Percentiles rank a stretch among this genome's conserved stretches.
Evolutionary conservation across 2,797 vertebrate genomes (phyloP).

Genomic region (Sebastes dallii): DNA sequence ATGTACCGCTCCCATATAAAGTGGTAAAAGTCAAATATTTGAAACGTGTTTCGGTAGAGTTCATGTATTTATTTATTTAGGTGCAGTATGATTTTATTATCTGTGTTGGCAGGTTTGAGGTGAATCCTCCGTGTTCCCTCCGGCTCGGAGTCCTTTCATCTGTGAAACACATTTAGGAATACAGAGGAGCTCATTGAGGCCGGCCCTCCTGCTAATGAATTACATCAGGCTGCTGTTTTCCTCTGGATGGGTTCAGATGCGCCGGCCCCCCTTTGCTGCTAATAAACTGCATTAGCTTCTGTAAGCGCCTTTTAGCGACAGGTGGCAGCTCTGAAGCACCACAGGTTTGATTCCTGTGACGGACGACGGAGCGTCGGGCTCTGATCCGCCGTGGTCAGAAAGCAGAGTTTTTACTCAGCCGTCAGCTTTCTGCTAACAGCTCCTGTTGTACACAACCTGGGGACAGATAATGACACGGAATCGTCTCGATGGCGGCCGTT

Average conservation of each 20-base stretch:
- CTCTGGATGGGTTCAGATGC: background rate
- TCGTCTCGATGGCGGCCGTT: no score
- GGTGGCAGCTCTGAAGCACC: constrained; percentile 14
- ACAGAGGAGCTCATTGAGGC: constrained; percentile 23
- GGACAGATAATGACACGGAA: no score
- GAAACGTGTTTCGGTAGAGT: background rate
- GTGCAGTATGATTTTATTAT: no score
- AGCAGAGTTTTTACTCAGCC: no score
- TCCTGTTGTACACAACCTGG: no score
- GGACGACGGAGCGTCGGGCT: no score
- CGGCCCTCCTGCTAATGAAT: constrained; percentile 18
- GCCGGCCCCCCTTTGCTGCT: constrained; percentile 1
- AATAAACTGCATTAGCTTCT: constrained; percentile 1
- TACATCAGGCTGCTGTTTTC: background rate
- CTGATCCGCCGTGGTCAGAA: background rate
- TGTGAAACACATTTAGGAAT: constrained; percentile 16
- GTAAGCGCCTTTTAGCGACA: constrained; percentile 1
- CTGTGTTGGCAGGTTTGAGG: background rate
- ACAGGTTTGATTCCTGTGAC: background rate
- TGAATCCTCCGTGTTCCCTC: constrained; percentile 7
- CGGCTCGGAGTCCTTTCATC: constrained; percentile 17
- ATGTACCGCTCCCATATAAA: background rate
- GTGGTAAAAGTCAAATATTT: background rate
- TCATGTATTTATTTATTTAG: background rate
- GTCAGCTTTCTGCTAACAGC: no score